Conservation (phyloP, 1,140 invertebrate species). For the Pentalonia nigronervosa region DNA sequence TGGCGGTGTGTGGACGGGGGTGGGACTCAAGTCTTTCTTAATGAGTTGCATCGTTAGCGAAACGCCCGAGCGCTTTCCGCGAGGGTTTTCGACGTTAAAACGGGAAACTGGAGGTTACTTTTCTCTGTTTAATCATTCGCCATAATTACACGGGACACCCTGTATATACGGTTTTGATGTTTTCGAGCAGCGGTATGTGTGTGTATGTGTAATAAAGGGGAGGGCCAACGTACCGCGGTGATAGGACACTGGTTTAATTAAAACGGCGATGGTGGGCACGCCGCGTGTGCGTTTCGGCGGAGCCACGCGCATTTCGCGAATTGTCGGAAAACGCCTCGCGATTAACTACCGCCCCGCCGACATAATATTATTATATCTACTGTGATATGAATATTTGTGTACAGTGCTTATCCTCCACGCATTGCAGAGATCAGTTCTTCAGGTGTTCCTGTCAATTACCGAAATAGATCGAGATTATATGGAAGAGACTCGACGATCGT, state of each 20-base stretch:
- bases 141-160: slow-evolving; percentile 29
- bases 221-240: too few relatives aligned
- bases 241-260: slow-evolving; percentile 41
- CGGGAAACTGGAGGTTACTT: neutral
- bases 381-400: neutral
- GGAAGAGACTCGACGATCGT: neutral
- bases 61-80: slow-evolving; percentile 30
- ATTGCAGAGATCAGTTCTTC: neutral
- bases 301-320: neutral
- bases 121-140: slow-evolving; percentile 41
- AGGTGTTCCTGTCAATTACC: neutral
- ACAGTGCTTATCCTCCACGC: neutral
- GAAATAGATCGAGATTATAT: neutral
- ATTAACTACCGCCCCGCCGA: neutral
- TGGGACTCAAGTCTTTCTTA: slow-evolving; percentile 47
- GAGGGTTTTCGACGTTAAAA: neutral
- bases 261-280: neutral
- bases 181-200: neutral
- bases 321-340: neutral
- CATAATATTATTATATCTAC: neutral
- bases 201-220: neutral
- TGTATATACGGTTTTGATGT: slow-evolving; percentile 9
- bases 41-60: slow-evolving; percentile 57
- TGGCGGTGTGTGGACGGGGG: neutral
- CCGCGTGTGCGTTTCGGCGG: neutral